A percentile compares a stretch with the other conserved stretches of the same genome.
These are phyloP conservation scores for Heloderma charlesbogerti DNA, from an alignment of 2,113 vertebrate genomes.

Conservation along the genomic window DNA sequence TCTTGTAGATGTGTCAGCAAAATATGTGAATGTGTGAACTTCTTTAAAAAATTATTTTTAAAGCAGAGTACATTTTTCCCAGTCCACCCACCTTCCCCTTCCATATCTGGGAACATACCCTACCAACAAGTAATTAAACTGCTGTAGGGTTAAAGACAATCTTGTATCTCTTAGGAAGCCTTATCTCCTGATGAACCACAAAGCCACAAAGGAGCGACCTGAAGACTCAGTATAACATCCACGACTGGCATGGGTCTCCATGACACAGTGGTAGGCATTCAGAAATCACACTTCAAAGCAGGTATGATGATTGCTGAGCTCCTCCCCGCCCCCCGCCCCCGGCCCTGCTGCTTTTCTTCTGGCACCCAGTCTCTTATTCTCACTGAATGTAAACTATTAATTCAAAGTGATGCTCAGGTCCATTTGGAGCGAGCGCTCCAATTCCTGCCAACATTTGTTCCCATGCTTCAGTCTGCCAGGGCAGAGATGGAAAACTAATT, in stretches of 20 bases:
- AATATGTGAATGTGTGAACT: neutral
- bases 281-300: rapidly evolving
- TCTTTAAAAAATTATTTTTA: too few relatives aligned
- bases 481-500: conserved; percentile 31
- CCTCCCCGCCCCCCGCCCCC: neutral
- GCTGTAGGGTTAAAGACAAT: conserved; percentile 4
- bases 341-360: too few relatives aligned
- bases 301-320: neutral
- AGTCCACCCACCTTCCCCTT: neutral
- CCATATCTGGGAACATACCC: neutral
- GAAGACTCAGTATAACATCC: neutral
- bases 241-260: neutral
- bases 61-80: neutral
- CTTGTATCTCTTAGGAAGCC: conserved; percentile 1
- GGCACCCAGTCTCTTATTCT: rapidly evolving
- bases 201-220: neutral
- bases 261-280: rapidly evolving
- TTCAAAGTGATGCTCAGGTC: rapidly evolving
- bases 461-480: rapidly evolving
- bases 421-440: rapidly evolving
- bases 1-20: neutral
- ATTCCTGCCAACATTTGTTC: neutral
- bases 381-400: rapidly evolving
- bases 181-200: neutral
- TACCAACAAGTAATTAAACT: conserved; percentile 2